Evolutionary conservation across 2,113 vertebrate species (phyloP).

Genomic region (Ochotona curzoniae): DNA sequence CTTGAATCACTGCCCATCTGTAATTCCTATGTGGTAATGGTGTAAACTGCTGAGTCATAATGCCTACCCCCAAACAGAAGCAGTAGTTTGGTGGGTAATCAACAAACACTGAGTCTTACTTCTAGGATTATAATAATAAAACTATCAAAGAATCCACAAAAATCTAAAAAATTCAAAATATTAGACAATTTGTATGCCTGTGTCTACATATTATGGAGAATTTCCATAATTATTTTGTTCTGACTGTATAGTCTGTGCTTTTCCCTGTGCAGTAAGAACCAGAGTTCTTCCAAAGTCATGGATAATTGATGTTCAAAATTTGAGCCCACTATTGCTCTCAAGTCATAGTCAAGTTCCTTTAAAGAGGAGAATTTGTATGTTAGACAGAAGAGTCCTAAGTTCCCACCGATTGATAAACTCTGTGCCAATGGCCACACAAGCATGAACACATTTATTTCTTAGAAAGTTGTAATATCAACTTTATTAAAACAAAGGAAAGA

Average conservation of each 20-base stretch:
- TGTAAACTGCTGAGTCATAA: too few relatives aligned
- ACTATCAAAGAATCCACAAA: background rate
- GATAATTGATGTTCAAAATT: background rate
- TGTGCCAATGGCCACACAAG: background rate
- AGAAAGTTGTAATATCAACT: background rate
- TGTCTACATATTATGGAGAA: background rate
- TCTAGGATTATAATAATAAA: background rate
- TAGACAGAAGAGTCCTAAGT: conserved; percentile 13
- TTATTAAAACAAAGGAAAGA: conserved; percentile 10
- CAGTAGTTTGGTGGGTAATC: background rate
- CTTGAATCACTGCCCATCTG: too few relatives aligned
- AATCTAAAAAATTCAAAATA: background rate
- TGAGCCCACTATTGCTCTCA: background rate
- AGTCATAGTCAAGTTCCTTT: conserved; percentile 2
- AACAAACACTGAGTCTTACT: background rate
- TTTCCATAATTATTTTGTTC: background rate
- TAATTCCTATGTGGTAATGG: too few relatives aligned
- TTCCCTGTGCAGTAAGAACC: background rate
- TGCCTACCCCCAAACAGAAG: background rate
- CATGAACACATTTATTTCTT: background rate
- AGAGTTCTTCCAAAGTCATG: background rate
- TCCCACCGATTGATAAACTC: background rate
- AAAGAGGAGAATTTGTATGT: background rate
- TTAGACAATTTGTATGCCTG: background rate
- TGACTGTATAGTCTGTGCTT: background rate